A percentile compares a stretch with the other conserved stretches of the same genome.
phyloP scores from a whole-genome alignment of 2,113 vertebrate species.

The Oreochromis spilurus region DNA sequence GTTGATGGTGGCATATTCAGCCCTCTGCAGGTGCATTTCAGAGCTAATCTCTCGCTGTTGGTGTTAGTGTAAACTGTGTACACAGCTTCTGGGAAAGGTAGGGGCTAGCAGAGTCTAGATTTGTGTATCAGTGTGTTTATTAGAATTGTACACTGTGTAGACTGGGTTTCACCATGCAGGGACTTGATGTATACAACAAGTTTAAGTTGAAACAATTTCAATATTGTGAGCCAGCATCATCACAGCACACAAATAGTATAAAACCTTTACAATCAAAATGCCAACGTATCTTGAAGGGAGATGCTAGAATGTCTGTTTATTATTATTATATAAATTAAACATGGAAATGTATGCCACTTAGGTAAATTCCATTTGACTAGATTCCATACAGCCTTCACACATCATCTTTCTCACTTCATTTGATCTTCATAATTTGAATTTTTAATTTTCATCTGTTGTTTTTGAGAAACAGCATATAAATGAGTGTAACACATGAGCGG shows the following conservation, averaged over 20 bases:
- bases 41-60: neutral
- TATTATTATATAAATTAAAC: no score
- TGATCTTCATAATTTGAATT: neutral
- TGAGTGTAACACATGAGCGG: neutral
- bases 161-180: neutral
- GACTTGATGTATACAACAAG: neutral
- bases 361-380: no score
- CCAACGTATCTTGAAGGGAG: neutral
- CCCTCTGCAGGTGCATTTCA: slow-evolving; percentile 11
- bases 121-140: neutral
- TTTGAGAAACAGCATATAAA: neutral
- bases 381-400: neutral
- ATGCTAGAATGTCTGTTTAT: neutral
- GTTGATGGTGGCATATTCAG: slow-evolving; percentile 3
- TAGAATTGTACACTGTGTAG: neutral
- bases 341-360: no score
- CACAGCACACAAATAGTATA: neutral
- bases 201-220: neutral
- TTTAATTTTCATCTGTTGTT: neutral
- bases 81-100: neutral
- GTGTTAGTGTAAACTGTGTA: neutral
- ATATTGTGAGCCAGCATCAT: neutral
- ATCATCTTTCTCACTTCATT: neutral
- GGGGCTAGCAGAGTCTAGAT: neutral
- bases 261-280: neutral